Evolutionary conservation across 1,140 invertebrate genomes (phyloP).

Genomic region (Rhyzopertha dominica): DNA sequence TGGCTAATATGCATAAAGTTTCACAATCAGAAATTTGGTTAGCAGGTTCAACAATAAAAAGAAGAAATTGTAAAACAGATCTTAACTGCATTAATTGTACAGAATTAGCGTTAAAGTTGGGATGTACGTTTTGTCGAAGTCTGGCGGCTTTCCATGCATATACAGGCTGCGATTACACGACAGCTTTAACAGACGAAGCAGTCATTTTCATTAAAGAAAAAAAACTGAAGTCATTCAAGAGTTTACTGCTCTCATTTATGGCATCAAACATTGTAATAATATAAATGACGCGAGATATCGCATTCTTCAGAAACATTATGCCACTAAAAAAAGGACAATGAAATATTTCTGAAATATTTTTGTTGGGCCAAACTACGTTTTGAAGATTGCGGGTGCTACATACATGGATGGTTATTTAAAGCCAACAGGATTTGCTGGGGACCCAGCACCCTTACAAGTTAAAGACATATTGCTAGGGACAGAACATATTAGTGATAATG

Average conservation of each 20-base stretch:
- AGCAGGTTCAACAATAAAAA: conserved; percentile 26
- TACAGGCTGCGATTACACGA: conserved; percentile 41
- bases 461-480: no score
- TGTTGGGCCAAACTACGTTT: conserved; percentile 26
- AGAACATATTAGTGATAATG: no score
- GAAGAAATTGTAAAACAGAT: conserved; percentile 13
- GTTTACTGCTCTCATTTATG: conserved; percentile 33
- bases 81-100: conserved; percentile 36
- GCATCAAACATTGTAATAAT: conserved; percentile 28
- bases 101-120: conserved; percentile 33
- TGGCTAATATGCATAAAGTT: conserved; percentile 38
- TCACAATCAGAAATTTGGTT: conserved; percentile 30
- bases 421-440: conserved; percentile 14
- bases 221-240: conserved; percentile 14
- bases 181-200: conserved; percentile 40
- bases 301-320: conserved; percentile 29
- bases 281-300: conserved; percentile 30
- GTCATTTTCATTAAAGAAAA: conserved; percentile 36
- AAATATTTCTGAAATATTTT: conserved; percentile 28
- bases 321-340: conserved; percentile 26
- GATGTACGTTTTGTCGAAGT: conserved; percentile 29
- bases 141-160: conserved; percentile 41
- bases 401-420: conserved; percentile 8
- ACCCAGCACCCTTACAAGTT: conserved; percentile 10
- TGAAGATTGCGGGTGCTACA: conserved; percentile 18